A percentile compares a stretch with the other conserved stretches of the same genome.
These are phyloP conservation scores for Ctenodactylus gundi DNA, from an alignment of 2,113 vertebrate species.

Conservation along the genomic window DNA sequence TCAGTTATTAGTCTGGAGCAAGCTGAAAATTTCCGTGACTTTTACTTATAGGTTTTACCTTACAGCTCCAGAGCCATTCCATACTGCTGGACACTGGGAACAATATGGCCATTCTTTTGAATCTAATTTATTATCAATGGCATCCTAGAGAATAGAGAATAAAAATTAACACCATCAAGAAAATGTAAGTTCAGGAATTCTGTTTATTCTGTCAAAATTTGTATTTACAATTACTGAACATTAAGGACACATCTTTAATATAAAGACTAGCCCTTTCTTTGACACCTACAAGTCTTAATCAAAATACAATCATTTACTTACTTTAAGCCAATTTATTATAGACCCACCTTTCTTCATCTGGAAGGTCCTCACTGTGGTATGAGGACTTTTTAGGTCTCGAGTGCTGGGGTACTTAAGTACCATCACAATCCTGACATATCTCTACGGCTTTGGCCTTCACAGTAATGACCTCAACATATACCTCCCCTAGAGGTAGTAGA, in stretches of 20 bases:
- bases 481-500: background rate
- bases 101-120: slow-evolving; percentile 93
- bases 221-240: background rate
- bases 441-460: background rate
- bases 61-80: slow-evolving; percentile 96
- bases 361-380: background rate
- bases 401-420: background rate
- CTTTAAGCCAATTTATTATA: background rate
- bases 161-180: slow-evolving; percentile 30
- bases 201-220: background rate
- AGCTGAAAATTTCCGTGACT: background rate
- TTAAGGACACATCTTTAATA: slow-evolving; percentile 5
- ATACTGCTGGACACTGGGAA: slow-evolving; percentile 92
- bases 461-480: background rate
- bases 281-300: slow-evolving; percentile 1
- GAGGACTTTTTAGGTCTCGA: background rate
- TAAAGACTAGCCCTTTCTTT: slow-evolving; percentile 19
- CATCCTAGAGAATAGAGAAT: slow-evolving; percentile 87
- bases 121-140: slow-evolving; percentile 96
- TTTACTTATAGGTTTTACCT: slow-evolving; percentile 83
- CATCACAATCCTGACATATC: background rate
- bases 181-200: slow-evolving; percentile 17
- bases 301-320: background rate
- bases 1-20: background rate
- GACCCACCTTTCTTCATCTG: background rate